These are phyloP conservation scores for Pyrocephalus nanus DNA, from an alignment of 2,797 vertebrate species.

Conservation along the genomic window DNA sequence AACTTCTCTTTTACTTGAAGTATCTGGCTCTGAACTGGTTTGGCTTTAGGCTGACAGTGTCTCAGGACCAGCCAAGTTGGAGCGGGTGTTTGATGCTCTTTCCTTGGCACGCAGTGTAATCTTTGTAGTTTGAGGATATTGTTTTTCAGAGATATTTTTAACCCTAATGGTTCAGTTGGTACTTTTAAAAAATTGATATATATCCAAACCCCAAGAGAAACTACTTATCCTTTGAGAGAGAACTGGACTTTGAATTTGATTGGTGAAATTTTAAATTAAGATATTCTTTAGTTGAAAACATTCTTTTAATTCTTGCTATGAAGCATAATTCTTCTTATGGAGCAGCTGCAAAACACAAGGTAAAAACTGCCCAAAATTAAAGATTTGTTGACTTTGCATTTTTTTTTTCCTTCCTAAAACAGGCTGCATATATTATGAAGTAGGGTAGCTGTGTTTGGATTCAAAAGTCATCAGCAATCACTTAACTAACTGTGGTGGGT, in stretches of 20 bases:
- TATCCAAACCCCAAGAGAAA: not conserved
- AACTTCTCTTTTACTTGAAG: not conserved
- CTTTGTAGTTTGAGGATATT: slow-evolving; percentile 24
- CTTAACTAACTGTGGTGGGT: not conserved
- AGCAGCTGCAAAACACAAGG: not conserved
- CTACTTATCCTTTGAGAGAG: not conserved
- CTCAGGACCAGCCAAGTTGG: not conserved
- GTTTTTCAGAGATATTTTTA: slow-evolving; percentile 3
- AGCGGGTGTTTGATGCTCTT: not conserved
- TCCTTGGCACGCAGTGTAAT: not conserved
- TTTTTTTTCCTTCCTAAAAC: not conserved
- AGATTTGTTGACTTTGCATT: not conserved
- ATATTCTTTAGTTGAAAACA: not conserved
- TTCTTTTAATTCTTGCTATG: not conserved
- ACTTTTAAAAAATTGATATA: not conserved
- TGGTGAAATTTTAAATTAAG: not conserved
- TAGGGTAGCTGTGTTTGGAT: not conserved
- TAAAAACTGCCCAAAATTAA: not conserved
- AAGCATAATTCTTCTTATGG: not conserved
- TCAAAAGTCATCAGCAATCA: not conserved
- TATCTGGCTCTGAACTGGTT: not conserved
- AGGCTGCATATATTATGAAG: not conserved
- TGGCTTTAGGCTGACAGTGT: not conserved
- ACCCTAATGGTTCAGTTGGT: not conserved
- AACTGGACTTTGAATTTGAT: not conserved